Conservation (phyloP, 2,888 invertebrate species). For the Pseudanteris insignis region DNA sequence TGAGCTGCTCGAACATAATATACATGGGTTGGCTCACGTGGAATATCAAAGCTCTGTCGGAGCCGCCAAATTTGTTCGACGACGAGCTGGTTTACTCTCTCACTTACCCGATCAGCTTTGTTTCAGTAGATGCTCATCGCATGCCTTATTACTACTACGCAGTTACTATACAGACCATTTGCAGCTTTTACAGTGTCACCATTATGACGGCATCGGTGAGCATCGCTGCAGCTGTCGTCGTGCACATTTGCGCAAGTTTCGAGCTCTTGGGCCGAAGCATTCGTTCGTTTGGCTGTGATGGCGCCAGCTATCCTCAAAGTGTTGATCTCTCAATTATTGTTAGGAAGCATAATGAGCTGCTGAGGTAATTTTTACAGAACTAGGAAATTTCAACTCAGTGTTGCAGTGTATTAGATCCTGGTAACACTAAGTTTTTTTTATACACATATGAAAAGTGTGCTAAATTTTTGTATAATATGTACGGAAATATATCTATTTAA, state of each 20-base stretch:
- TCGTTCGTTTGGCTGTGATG: no score
- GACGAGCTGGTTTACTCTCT: not conserved
- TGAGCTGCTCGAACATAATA: slow-evolving; percentile 4
- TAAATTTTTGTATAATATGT: no score
- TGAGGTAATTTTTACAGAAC: no score
- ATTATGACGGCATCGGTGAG: slow-evolving; percentile 3
- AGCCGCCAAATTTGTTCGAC: not conserved
- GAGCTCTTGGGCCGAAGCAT: no score
- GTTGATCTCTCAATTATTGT: no score
- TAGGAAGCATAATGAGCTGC: no score
- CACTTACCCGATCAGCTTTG: slow-evolving; percentile 1
- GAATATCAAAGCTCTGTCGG: slow-evolving; percentile 1
- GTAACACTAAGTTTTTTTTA: no score
- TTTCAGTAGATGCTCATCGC: slow-evolving; percentile 1
- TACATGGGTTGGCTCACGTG: slow-evolving; percentile 8
- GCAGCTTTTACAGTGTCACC: slow-evolving; percentile 6
- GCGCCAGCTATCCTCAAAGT: no score
- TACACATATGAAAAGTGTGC: no score
- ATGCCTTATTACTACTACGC: slow-evolving; percentile 3
- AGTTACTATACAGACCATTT: not conserved
- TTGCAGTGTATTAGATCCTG: no score
- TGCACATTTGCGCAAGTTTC: slow-evolving; percentile 10
- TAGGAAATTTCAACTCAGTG: no score
- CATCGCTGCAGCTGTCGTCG: not conserved
- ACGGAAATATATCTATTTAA: no score